phyloP scores from a whole-genome alignment of 1,140 invertebrate species.

The Sarcophaga bullata region DNA sequence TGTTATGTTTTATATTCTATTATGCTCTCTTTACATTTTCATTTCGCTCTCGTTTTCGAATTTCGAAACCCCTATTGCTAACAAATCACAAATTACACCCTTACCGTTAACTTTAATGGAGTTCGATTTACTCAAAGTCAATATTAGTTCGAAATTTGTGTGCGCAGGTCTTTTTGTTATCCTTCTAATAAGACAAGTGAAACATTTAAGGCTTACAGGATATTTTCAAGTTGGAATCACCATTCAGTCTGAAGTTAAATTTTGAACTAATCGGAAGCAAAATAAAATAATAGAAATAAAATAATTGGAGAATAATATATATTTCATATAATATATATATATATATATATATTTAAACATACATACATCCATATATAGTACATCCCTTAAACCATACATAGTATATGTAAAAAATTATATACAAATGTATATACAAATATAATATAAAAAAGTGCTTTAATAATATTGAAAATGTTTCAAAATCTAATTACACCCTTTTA shows the following conservation, averaged over 20 bases:
- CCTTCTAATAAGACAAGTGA: conserved; percentile 47
- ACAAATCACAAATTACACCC: background rate
- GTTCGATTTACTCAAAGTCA: background rate
- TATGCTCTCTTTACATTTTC: background rate
- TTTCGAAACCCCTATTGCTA: background rate
- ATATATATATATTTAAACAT: conserved; percentile 41
- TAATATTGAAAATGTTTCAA: conserved; percentile 44
- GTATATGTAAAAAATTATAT: conserved; percentile 58
- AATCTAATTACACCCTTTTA: conserved; percentile 23
- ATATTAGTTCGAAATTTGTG: conserved; percentile 43
- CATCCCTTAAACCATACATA: conserved; percentile 58
- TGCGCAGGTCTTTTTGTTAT: conserved; percentile 63
- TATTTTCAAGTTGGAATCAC: conserved; percentile 52
- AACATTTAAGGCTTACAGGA: conserved; percentile 42
- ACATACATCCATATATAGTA: conserved; percentile 42
- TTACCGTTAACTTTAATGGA: conserved; percentile 14
- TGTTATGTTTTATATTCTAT: background rate
- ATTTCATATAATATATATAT: conserved; percentile 41
- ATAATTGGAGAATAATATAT: conserved; percentile 55
- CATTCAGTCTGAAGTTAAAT: conserved; percentile 65
- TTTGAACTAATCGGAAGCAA: conserved; percentile 65
- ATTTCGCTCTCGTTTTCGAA: background rate
- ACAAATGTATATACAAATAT: conserved; percentile 48
- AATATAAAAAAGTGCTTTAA: conserved; percentile 51
- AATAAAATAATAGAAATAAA: conserved; percentile 48